Base-by-base conservation (phyloP, 2,888 invertebrate species). In the Sepioteuthis lessoniana region DNA sequence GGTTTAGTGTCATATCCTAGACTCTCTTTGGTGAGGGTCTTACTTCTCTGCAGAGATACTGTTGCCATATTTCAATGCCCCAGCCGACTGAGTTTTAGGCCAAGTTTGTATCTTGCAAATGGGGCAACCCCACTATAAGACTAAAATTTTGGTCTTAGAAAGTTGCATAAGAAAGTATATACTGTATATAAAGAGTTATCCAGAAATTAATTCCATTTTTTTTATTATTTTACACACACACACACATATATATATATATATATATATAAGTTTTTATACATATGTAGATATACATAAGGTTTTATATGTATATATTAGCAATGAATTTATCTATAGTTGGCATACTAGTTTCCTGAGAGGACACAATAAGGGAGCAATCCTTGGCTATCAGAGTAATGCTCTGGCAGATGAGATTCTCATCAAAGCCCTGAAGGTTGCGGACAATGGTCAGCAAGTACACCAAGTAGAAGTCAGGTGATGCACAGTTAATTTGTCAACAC, bases 401-500 rank as follows among this genome's bases (percentile, higher is more conserved):
- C 37, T 97, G 96, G 95, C 97, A 97, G 94, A 97, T 96, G 60
- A 97, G 95, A 95, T 96, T 97, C 94, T 97, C 97, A 25, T 97
- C 97, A 28, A 96, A 94, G 7, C 97, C 97, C 94, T 97, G 97
- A 35, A 97, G 96, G 94, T 96, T 96, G 94, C 99, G 98, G 2
- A 99, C 98, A 37, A 99, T 97, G 0, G 99, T 99, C 94, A 99
- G 97, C 60, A 99, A 97, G 3, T 99, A 98, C 1, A 99, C 99
- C 96, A 99, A 99, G 97, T 99, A 99, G 0, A 99, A 98, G 97
- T 99, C 99, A 0, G 98, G 98, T 94, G 98, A 98, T 0, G 99
- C 98, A 97, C 99, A 98, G 1, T 99, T 99, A 99, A 99, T 97
- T 99, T 99, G 97, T 99, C 99, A 10, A 99, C 98, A 97, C 99